These are phyloP conservation scores for Lycodopsis pacificus DNA, from an alignment of 2,797 vertebrate species.

Conservation along the genomic window DNA sequence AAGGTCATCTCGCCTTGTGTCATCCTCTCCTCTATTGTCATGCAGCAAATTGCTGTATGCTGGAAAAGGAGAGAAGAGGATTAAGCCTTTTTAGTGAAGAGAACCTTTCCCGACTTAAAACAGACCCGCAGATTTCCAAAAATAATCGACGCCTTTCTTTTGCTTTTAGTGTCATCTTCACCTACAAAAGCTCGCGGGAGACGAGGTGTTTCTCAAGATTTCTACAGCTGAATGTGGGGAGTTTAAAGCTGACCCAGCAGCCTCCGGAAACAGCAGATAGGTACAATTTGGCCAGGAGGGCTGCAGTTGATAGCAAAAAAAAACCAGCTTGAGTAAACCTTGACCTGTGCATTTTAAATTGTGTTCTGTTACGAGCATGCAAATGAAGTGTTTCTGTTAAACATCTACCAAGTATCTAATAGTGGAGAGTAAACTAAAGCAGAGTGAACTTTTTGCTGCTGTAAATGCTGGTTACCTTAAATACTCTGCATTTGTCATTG, in stretches of 20 bases:
- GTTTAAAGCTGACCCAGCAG: neutral
- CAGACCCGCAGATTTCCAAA: neutral
- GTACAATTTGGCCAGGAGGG: too few species aligned
- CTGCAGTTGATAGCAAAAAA: too few species aligned
- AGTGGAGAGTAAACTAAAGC: constrained; percentile 14
- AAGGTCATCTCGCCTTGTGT: constrained; percentile 50
- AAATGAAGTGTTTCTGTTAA: constrained; percentile 2
- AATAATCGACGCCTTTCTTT: constrained; percentile 19
- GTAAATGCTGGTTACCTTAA: neutral
- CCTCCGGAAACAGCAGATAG: too few species aligned
- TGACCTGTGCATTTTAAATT: constrained; percentile 3
- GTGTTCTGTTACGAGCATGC: neutral
- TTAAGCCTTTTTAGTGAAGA: constrained; percentile 17
- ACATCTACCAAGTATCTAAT: neutral
- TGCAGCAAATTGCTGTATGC: constrained; percentile 14
- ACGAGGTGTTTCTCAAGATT: constrained; percentile 20
- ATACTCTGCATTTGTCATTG: too few species aligned
- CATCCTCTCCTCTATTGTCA: constrained; percentile 13
- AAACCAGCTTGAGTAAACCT: neutral
- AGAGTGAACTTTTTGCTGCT: constrained; percentile 16
- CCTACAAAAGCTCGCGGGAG: constrained; percentile 19
- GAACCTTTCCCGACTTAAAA: constrained; percentile 10
- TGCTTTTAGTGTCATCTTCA: constrained; percentile 47
- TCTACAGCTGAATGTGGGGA: constrained; percentile 23
- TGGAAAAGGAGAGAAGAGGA: constrained; percentile 30